Evolutionary conservation across 1,140 invertebrate species (phyloP).

Genomic region (Planococcus citri): DNA sequence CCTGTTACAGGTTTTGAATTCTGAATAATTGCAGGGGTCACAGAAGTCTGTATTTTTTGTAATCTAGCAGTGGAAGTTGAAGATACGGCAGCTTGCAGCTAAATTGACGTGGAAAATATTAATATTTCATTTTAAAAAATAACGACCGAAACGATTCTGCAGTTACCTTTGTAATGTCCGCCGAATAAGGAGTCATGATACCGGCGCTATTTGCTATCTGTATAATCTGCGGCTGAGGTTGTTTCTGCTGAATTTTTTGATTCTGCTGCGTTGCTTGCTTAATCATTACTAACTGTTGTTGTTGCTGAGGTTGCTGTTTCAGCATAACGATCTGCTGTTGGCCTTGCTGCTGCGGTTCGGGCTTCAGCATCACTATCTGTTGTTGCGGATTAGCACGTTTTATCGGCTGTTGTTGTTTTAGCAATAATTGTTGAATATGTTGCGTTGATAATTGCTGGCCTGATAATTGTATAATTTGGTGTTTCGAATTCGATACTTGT

Average conservation of each 20-base stretch:
- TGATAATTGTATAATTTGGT: background rate
- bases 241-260: background rate
- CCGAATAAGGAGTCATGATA: background rate
- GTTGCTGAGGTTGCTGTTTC: slow-evolving; percentile 11
- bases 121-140: no score
- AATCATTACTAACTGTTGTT: slow-evolving; percentile 12
- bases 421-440: background rate
- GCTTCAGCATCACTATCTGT: slow-evolving; percentile 9
- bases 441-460: background rate
- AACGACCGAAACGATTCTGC: no score
- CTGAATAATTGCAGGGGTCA: background rate
- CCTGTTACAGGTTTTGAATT: background rate
- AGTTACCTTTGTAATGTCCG: slow-evolving; percentile 1
- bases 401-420: slow-evolving; percentile 1
- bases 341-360: background rate
- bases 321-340: slow-evolving; percentile 5
- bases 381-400: background rate
- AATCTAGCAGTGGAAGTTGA: background rate
- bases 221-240: slow-evolving; percentile 5
- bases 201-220: background rate
- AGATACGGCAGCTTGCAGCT: background rate
- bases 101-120: no score
- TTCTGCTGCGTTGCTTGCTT: background rate
- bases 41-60: background rate
- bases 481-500: background rate